These are phyloP conservation scores for Microcebus jonahi DNA, from an alignment of 2,113 vertebrate species.

Conservation along the genomic window DNA sequence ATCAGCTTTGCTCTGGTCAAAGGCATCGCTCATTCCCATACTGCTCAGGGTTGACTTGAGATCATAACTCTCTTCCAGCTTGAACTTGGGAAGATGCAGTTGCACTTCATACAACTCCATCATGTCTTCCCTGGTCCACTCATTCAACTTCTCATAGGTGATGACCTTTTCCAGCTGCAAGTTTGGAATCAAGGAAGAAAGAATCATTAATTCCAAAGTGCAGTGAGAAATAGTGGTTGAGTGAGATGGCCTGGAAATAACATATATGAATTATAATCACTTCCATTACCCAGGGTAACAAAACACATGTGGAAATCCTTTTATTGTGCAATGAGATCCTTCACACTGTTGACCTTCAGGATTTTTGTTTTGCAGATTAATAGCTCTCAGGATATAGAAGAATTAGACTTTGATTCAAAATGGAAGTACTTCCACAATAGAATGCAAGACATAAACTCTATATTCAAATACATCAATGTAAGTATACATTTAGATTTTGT, in stretches of 20 bases:
- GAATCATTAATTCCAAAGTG: constrained; percentile 8
- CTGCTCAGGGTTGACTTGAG: constrained; percentile 84
- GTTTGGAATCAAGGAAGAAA: constrained; percentile 37
- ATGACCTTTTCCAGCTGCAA: constrained; percentile 88
- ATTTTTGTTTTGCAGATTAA: not conserved
- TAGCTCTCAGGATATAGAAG: not conserved
- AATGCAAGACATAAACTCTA: not conserved
- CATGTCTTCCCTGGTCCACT: constrained; percentile 86
- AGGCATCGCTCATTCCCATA: constrained; percentile 91
- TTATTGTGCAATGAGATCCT: not conserved
- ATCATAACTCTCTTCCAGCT: constrained; percentile 88
- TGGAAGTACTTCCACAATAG: not conserved
- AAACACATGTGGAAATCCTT: not conserved
- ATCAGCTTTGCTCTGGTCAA: constrained; percentile 80
- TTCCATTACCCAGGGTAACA: not conserved
- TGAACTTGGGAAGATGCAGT: constrained; percentile 89
- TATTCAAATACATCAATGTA: not conserved
- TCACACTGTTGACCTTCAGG: not conserved
- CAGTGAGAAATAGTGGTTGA: not conserved
- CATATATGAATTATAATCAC: not conserved
- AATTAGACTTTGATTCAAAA: constrained; percentile 5
- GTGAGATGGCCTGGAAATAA: not conserved
- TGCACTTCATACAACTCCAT: constrained; percentile 84
- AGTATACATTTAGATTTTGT: not conserved
- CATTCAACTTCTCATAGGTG: constrained; percentile 87